These are phyloP conservation scores for Botrylloides violaceus DNA, from an alignment of 23 tunicate genomes.

Conservation along the genomic window DNA sequence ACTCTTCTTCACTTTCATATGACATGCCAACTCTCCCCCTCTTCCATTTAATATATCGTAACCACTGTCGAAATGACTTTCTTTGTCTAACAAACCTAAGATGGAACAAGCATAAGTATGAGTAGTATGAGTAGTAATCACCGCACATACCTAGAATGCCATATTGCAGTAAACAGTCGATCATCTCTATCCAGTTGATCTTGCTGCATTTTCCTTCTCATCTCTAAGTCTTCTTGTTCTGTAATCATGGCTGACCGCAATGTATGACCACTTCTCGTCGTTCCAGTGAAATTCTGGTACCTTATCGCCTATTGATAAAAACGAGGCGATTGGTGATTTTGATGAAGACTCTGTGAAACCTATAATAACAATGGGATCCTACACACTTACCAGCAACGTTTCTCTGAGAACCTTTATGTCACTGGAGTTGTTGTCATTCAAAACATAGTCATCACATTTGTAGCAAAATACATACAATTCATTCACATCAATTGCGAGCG, in stretches of 20 bases:
- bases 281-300: slow-evolving; percentile 80
- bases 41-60: slow-evolving; percentile 39
- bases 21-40: not conserved
- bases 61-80: slow-evolving; percentile 66
- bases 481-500: slow-evolving; percentile 71
- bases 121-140: too few relatives aligned
- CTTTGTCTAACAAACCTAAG: slow-evolving; percentile 81
- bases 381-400: slow-evolving; percentile 62
- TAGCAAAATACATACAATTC: slow-evolving; percentile 84
- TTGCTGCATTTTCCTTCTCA: slow-evolving; percentile 81
- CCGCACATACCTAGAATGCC: slow-evolving; percentile 97
- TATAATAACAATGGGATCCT: not conserved
- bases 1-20: not conserved
- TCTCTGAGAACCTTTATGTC: slow-evolving; percentile 80
- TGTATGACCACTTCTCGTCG: slow-evolving; percentile 87
- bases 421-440: slow-evolving; percentile 79
- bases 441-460: slow-evolving; percentile 80
- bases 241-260: slow-evolving; percentile 67
- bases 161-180: slow-evolving; percentile 69
- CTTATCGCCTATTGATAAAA: slow-evolving; percentile 66
- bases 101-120: not conserved
- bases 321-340: not conserved
- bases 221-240: slow-evolving; percentile 79
- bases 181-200: slow-evolving; percentile 85
- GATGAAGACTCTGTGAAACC: not conserved